Conservation (phyloP, 2,797 vertebrate species). For the Alosa sapidissima region DNA sequence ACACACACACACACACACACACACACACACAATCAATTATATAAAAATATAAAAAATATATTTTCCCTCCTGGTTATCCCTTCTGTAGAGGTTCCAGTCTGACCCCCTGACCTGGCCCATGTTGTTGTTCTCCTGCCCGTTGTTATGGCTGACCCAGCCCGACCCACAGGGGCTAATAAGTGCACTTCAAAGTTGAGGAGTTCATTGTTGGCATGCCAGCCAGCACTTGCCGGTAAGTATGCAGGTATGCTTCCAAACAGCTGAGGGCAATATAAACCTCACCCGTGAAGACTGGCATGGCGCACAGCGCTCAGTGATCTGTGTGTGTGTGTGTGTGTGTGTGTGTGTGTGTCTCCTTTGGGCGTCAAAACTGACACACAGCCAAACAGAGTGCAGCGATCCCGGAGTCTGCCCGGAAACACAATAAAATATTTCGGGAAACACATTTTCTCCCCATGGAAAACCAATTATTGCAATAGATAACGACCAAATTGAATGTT, state of each 20-base stretch:
- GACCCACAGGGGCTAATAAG: background rate
- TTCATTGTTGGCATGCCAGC: slow-evolving; percentile 34
- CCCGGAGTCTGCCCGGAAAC: too few species aligned
- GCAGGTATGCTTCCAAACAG: slow-evolving; percentile 24
- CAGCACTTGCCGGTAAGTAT: slow-evolving; percentile 12
- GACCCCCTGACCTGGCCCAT: background rate
- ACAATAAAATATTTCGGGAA: too few species aligned
- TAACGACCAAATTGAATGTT: too few species aligned
- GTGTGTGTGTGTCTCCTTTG: too few species aligned
- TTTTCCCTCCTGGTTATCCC: too few species aligned
- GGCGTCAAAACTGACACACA: too few species aligned
- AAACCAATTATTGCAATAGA: too few species aligned
- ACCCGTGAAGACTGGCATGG: background rate
- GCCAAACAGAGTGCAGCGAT: too few species aligned
- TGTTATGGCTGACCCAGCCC: slow-evolving; percentile 34
- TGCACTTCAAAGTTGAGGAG: slow-evolving; percentile 31
- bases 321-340: too few species aligned
- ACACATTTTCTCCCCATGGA: too few species aligned
- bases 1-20: background rate
- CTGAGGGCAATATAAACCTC: slow-evolving; percentile 39
- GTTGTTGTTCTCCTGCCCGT: slow-evolving; percentile 25
- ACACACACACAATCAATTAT: background rate
- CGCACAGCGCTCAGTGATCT: background rate
- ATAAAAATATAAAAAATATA: too few species aligned
- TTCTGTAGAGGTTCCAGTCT: too few species aligned